These are phyloP conservation scores for Mus spicilegus DNA, from an alignment of 2,113 vertebrate species.

Conservation along the genomic window DNA sequence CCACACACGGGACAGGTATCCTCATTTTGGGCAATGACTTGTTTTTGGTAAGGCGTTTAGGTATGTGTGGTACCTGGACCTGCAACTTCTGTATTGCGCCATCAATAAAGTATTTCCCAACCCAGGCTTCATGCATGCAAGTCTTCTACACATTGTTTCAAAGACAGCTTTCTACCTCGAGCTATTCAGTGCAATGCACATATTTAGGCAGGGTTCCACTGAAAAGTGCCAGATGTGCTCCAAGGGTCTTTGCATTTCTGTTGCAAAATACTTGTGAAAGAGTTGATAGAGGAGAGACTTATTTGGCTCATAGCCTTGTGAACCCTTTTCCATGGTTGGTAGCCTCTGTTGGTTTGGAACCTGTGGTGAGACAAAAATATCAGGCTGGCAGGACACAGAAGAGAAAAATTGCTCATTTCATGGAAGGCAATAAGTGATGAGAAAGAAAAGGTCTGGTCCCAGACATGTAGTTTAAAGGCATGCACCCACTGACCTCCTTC, in stretches of 20 bases:
- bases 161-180: background rate
- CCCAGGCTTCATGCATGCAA: background rate
- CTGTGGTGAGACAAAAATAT: background rate
- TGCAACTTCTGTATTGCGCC: background rate
- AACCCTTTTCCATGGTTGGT: background rate
- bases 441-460: background rate
- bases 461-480: background rate
- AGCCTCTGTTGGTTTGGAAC: background rate
- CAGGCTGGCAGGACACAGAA: background rate
- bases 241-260: background rate
- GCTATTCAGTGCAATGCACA: background rate
- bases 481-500: background rate
- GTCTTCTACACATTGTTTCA: background rate
- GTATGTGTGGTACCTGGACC: background rate
- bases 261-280: background rate
- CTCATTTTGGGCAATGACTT: background rate
- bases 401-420: background rate
- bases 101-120: background rate
- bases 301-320: background rate
- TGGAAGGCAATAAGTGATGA: background rate
- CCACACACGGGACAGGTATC: rapidly evolving
- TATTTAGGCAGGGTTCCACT: background rate
- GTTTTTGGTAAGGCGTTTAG: background rate
- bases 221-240: background rate
- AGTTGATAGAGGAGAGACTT: background rate